Evolutionary conservation across 2,797 vertebrate species (phyloP).

Genomic region (Sus cebifrons): DNA sequence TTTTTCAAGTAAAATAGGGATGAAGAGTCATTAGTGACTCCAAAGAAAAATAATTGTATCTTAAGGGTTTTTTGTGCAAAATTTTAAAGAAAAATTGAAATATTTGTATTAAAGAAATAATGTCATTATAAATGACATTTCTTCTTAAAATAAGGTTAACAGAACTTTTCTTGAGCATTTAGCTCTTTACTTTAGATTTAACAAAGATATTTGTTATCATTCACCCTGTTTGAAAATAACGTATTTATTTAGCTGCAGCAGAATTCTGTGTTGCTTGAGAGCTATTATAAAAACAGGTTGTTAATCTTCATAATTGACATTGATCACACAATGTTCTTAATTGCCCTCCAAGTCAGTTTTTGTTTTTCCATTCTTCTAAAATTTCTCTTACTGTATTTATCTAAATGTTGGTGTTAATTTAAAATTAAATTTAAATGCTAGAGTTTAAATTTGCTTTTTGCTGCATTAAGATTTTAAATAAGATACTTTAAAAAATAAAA

Average conservation of each 20-base stretch:
- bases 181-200: constrained; percentile 46
- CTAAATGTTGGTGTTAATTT: constrained; percentile 17
- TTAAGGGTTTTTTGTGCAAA: constrained; percentile 55
- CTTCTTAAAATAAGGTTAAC: constrained; percentile 55
- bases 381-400: constrained; percentile 38
- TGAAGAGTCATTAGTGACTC: constrained; percentile 1
- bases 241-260: constrained; percentile 24
- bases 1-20: constrained; percentile 36
- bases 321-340: constrained; percentile 71
- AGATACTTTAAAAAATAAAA: constrained; percentile 58
- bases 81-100: constrained; percentile 52
- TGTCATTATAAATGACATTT: constrained; percentile 29
- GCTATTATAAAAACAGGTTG: constrained; percentile 57
- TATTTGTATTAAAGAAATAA: constrained; percentile 64
- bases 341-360: constrained; percentile 66
- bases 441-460: constrained; percentile 63
- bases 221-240: constrained; percentile 50
- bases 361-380: constrained; percentile 60
- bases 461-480: constrained; percentile 69
- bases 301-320: constrained; percentile 71
- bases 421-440: constrained; percentile 52
- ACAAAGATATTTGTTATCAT: constrained; percentile 19
- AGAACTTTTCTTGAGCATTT: constrained; percentile 52
- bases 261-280: constrained; percentile 51
- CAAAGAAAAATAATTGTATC: constrained; percentile 61